A percentile compares a stretch with the other conserved stretches of the same genome.
These are phyloP conservation scores for Notodonta ziczac DNA, from an alignment of 2,888 invertebrate species.

Conservation along the genomic window DNA sequence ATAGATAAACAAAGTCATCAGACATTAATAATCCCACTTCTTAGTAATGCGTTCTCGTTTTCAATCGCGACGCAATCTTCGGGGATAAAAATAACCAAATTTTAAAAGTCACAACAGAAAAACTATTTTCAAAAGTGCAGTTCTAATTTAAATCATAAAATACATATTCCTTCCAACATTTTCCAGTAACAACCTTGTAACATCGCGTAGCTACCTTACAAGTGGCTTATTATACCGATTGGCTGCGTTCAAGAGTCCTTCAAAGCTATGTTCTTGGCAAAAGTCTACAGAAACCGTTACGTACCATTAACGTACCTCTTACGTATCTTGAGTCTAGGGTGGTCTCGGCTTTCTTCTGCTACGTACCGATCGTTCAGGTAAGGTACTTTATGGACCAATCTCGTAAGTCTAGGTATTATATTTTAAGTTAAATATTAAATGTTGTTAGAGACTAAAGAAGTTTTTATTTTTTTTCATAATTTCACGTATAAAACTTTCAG, in stretches of 20 bases:
- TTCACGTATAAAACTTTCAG: too few relatives aligned
- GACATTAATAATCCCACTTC: too few relatives aligned
- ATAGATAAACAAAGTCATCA: too few relatives aligned
- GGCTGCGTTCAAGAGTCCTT: slow-evolving; percentile 5
- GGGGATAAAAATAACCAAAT: too few relatives aligned
- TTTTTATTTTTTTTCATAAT: too few relatives aligned
- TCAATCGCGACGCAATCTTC: too few relatives aligned
- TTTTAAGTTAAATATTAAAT: too few relatives aligned
- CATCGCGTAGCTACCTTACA: background rate
- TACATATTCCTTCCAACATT: background rate
- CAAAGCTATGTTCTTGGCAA: slow-evolving; percentile 7
- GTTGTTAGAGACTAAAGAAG: too few relatives aligned
- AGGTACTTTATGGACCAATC: background rate
- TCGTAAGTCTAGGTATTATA: background rate
- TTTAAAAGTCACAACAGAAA: too few relatives aligned
- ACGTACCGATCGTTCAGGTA: background rate
- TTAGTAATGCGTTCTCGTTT: too few relatives aligned
- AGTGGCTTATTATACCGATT: slow-evolving; percentile 15
- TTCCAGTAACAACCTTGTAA: background rate
- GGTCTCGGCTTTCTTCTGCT: background rate
- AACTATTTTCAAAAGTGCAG: too few relatives aligned
- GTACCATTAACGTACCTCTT: slow-evolving; percentile 11
- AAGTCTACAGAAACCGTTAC: background rate
- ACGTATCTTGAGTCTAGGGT: background rate
- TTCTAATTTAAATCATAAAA: background rate